Evolutionary conservation across 1,140 invertebrate species (phyloP).

Genomic region (Megalonaias nervosa): DNA sequence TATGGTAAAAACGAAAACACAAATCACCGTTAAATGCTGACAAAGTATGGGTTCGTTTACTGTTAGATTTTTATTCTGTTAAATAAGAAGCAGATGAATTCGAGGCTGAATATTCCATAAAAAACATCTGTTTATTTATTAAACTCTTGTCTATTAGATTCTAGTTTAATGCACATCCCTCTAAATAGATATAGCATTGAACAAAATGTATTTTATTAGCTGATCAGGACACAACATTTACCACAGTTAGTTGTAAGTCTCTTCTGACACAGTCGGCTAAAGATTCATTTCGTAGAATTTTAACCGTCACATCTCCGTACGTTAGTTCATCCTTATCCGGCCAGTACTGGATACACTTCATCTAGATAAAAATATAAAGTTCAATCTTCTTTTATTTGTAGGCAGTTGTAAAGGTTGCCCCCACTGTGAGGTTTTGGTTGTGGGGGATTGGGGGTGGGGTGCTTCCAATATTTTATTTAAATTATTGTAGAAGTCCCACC

Average conservation of each 20-base stretch:
- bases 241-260: background rate
- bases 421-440: too few species aligned
- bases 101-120: background rate
- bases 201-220: background rate
- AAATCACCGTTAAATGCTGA: background rate
- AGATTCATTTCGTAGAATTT: background rate
- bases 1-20: background rate
- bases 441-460: too few species aligned
- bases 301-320: conserved; percentile 24
- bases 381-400: too few species aligned
- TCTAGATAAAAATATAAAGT: conserved; percentile 71
- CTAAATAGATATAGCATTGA: background rate
- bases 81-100: too few species aligned
- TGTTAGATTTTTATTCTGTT: too few species aligned
- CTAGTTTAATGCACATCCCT: background rate
- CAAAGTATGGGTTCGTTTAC: background rate
- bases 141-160: background rate
- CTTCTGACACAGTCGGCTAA: conserved; percentile 23
- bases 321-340: conserved; percentile 9
- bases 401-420: too few species aligned
- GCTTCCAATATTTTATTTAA: too few species aligned
- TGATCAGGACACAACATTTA: background rate
- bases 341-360: conserved; percentile 88
- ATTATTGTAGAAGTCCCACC: too few species aligned
- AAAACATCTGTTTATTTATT: background rate